These are phyloP conservation scores for Brachyhypopomus gauderio DNA, from an alignment of 2,113 vertebrate species.

Conservation along the genomic window DNA sequence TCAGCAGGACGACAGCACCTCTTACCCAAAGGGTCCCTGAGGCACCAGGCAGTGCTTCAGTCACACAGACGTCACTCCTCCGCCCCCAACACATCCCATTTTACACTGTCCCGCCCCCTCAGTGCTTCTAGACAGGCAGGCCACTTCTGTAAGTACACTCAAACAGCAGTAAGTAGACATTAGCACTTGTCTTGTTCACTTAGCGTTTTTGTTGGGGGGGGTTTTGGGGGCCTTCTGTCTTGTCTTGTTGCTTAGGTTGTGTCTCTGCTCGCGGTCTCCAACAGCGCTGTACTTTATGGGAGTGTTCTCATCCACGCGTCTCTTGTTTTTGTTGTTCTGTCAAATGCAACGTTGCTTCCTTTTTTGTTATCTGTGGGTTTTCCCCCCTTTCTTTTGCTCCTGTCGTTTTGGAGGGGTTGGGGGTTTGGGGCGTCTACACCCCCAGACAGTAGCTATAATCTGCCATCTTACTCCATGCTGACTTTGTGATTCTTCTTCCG, in stretches of 20 bases:
- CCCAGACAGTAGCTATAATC: neutral
- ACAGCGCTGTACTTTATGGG: constrained; percentile 15
- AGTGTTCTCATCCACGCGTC: constrained; percentile 41
- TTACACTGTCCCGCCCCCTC: constrained; percentile 72
- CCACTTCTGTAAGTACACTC: constrained; percentile 77
- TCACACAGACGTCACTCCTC: constrained; percentile 76
- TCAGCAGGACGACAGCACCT: constrained; percentile 68
- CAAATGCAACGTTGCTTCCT: neutral
- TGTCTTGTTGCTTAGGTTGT: constrained; percentile 46
- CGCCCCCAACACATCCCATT: constrained; percentile 71
- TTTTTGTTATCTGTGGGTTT: neutral
- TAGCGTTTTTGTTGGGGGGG: neutral
- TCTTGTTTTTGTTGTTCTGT: neutral
- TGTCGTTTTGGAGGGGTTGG: constrained; percentile 17
- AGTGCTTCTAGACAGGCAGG: constrained; percentile 71
- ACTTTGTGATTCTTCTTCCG: neutral
- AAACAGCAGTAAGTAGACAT: constrained; percentile 71
- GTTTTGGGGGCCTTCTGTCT: constrained; percentile 30
- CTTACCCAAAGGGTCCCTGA: constrained; percentile 78
- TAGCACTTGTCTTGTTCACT: constrained; percentile 37
- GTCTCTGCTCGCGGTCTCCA: constrained; percentile 37
- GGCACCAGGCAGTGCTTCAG: constrained; percentile 80
- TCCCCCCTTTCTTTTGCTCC: neutral
- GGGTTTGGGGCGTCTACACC: neutral
- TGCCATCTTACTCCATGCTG: constrained; percentile 2